phyloP scores from a whole-genome alignment of 1,140 invertebrate species.

The Drosophila pallidifrons region DNA sequence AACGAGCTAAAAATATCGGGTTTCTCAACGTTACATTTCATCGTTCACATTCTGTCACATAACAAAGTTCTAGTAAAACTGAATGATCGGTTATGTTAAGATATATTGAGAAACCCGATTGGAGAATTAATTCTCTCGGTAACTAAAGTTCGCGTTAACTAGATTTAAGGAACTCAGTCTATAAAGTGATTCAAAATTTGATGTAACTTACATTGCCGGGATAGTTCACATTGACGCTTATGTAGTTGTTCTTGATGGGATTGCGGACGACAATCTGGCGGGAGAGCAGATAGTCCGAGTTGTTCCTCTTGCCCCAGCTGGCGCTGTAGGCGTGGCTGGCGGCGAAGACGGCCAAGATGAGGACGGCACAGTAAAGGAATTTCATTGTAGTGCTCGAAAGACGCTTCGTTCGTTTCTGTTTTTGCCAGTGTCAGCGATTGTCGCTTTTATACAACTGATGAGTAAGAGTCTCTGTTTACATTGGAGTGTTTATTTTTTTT shows the following conservation, averaged over 20 bases:
- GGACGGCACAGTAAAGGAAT: conserved; percentile 54
- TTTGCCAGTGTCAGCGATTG: not conserved
- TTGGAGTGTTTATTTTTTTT: not conserved
- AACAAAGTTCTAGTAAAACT: too few species aligned
- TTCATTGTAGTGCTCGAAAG: conserved; percentile 47
- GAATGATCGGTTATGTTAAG: too few species aligned
- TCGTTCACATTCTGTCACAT: too few species aligned
- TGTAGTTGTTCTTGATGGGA: conserved; percentile 66
- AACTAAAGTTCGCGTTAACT: too few species aligned
- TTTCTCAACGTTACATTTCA: too few species aligned
- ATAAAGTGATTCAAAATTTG: too few species aligned
- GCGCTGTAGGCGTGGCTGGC: conserved; percentile 57
- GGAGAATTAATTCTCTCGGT: too few species aligned
- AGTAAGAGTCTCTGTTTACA: conserved; percentile 42
- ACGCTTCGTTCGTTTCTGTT: conserved; percentile 27
- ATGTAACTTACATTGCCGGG: conserved; percentile 62
- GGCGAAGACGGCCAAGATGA: conserved; percentile 62
- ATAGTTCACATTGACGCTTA: conserved; percentile 61
- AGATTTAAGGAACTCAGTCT: too few species aligned
- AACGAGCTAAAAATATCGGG: too few species aligned
- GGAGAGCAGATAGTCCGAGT: conserved; percentile 55
- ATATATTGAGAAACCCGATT: too few species aligned
- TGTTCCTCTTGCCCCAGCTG: conserved; percentile 61
- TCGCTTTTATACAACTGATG: conserved; percentile 57
- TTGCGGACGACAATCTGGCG: conserved; percentile 57